Evolutionary conservation across 2,888 invertebrate species (phyloP), one percentile per base, ranked within the genome.

Genomic region (Blera fallax): DNA sequence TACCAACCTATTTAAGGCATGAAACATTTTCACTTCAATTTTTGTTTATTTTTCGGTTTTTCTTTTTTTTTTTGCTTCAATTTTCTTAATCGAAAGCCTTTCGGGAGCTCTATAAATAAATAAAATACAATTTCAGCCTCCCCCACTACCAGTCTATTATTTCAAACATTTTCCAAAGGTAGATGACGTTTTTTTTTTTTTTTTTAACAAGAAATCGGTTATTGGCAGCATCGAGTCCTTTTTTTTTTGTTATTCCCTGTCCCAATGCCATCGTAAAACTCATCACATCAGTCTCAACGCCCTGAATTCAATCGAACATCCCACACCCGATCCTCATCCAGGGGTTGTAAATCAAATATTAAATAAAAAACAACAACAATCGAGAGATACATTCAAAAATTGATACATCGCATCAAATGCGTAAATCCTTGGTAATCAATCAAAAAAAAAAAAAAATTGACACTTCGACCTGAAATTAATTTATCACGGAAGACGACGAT

Each of bases 391-490:
- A 32, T 34, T 56, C 64, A 34, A 48, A 72, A 72, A 79, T 72
- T 78, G 79, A 72, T 64, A 72, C 37, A 54, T 52, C 62, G 18
- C 32, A 78, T 34, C 37, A 52, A 32, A 24, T 52, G 50, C 62
- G 62, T 65, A 64, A 56, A 81, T 70, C 69, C 56, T 56, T 29
- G 62, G 70, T 64, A 74, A 82, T 82, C 76, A 56, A 69, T 82
- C 69, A 69, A 18, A 37, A 56, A 34, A 16, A 34, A 58, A 58
- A 69, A 50, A 52, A 62, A 56, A 76, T 64, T 82, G 76, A 70
- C 76, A 82, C 58, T 62, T 69, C 69, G 62, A 56, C 60, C 74
- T 74, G 37, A 52, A 60, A 62, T 73, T 73, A 62, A 73, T 73
- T 73, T 62, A 73, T 73, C 62, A 73, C 6, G 45, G 14, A 24